A percentile compares a stretch with the other conserved stretches of the same genome.
These are phyloP conservation scores for Polymixis flavicincta DNA, from an alignment of 2,888 invertebrate genomes.

Conservation along the genomic window DNA sequence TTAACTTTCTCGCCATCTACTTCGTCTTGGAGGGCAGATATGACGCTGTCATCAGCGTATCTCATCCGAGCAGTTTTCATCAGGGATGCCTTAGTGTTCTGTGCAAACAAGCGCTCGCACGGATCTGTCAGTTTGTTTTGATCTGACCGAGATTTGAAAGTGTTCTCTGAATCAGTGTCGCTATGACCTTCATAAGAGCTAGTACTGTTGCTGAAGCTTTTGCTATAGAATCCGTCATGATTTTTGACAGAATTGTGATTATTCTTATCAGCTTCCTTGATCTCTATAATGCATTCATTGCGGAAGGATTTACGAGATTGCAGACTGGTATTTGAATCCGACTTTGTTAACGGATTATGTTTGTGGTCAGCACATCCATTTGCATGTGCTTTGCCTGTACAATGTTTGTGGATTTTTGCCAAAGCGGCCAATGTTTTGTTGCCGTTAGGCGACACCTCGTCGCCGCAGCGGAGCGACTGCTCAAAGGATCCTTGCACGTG, in stretches of 20 bases:
- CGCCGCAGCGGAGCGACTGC: constrained; percentile 90
- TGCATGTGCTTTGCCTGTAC: constrained; percentile 94
- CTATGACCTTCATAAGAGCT: constrained; percentile 92
- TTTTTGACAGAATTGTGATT: constrained; percentile 75
- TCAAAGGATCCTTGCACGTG: constrained; percentile 90
- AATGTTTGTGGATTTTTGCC: constrained; percentile 92
- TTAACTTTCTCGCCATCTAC: constrained; percentile 86
- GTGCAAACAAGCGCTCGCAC: constrained; percentile 89
- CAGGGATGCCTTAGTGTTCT: constrained; percentile 91
- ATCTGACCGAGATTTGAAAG: constrained; percentile 80
- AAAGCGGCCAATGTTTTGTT: constrained; percentile 89
- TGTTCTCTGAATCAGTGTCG: constrained; percentile 92
- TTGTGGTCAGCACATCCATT: constrained; percentile 92
- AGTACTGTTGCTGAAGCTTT: constrained; percentile 91
- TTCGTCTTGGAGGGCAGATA: constrained; percentile 82
- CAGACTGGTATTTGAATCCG: constrained; percentile 86
- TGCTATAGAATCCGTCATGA: constrained; percentile 80
- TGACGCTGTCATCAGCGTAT: constrained; percentile 88
- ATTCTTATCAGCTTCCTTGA: constrained; percentile 81
- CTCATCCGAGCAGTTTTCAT: constrained; percentile 92
- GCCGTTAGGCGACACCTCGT: constrained; percentile 85
- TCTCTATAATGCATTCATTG: constrained; percentile 86
- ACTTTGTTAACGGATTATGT: constrained; percentile 85
- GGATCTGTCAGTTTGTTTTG: constrained; percentile 81
- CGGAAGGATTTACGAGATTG: constrained; percentile 86